Evolutionary conservation across 2,113 vertebrate species (phyloP), one percentile per base, ranked within the genome.

Genomic region (Salvelinus sp.): DNA sequence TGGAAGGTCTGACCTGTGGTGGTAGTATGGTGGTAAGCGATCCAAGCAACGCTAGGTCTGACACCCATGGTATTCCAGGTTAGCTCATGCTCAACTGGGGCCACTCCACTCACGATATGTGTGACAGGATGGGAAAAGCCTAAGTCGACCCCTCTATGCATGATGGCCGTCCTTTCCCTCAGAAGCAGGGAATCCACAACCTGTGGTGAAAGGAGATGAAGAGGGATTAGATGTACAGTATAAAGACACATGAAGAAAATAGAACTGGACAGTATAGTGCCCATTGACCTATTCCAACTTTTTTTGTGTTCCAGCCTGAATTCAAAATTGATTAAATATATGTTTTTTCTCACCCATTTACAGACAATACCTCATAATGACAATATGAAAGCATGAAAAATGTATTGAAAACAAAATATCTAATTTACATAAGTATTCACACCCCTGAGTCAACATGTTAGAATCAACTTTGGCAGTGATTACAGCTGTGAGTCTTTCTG

Each of bases 201-300:
- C 89, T 88, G 73, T 4, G 76, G 47, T 23, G 74, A 62, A 25
- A 7, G 62, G 28, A 23, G 75, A 22, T 38, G 6, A 73, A 60
- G 13, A 58, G 6, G 33, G 6, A 68, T 68, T 16, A 44, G 2
- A 38, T 68, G 3, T 57, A 57, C 3, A 57, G 4, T 16, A 57
- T 57, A 57, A 57, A 57, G 50, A 27, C 63, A 30, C 25, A 22
- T 10, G 23, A 13, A 30, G 14, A 65, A 65, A 65, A 65, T 12
- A 16, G 50, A 57, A 18, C 50, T 16, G 50, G 12, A 18, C 50
- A 57, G 50, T 63, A 63, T 38, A 38, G 33, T 38, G 33, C 33
- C 7, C 33, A 6, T 7, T 38, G 33, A 38, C 33, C 6, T 38
- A 9, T 38, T 38, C 30, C 3, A 28, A 3, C 3, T 6, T 33